phyloP scores from a whole-genome alignment of 2,797 vertebrate genomes.

The Coilia nasus region DNA sequence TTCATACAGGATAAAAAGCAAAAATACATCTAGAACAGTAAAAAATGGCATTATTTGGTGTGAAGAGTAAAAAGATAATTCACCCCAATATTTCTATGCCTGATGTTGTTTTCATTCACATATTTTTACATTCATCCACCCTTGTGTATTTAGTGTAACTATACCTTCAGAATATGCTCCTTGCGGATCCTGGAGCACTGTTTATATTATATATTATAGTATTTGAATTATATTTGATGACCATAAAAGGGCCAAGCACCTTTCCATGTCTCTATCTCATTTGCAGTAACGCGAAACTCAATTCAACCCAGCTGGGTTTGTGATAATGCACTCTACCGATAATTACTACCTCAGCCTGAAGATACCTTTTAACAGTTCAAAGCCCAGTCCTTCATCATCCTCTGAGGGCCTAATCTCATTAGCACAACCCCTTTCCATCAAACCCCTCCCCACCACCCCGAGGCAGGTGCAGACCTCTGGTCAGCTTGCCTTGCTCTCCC shows the following conservation, averaged over 20 bases:
- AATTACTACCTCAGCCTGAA: not conserved
- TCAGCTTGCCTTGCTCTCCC: not conserved
- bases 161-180: not conserved
- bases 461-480: not conserved
- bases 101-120: not conserved
- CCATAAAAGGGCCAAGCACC: not conserved
- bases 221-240: not conserved
- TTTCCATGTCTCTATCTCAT: not conserved
- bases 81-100: too few relatives aligned
- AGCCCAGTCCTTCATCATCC: slow-evolving; percentile 10
- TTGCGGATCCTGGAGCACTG: not conserved
- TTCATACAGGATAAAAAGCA: not conserved
- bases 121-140: not conserved
- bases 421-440: not conserved
- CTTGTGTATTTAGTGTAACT: not conserved
- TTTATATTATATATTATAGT: too few relatives aligned
- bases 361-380: not conserved
- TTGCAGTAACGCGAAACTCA: not conserved
- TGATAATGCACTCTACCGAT: not conserved
- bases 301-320: not conserved
- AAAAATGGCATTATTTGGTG: not conserved
- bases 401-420: not conserved
- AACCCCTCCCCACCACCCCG: too few relatives aligned
- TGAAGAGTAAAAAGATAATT: too few relatives aligned
- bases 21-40: not conserved